A percentile compares a stretch with the other conserved stretches of the same genome.
phyloP scores from a whole-genome alignment of 1,140 invertebrate genomes.

The Macrosteles quadrilineatus region DNA sequence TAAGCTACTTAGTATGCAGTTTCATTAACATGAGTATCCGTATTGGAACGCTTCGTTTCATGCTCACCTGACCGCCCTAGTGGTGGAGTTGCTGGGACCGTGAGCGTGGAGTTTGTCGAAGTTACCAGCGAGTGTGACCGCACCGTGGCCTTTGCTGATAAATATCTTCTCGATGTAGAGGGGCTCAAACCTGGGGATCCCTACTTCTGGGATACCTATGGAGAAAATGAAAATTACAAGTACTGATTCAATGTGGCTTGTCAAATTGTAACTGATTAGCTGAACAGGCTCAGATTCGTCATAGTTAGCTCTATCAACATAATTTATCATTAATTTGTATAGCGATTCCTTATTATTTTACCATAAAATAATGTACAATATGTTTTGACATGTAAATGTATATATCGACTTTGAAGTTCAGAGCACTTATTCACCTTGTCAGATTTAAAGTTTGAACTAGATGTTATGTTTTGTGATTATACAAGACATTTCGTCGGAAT shows the following conservation, averaged over 20 bases:
- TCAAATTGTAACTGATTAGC: constrained; percentile 2
- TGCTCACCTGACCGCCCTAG: constrained; percentile 34
- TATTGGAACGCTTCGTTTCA: too few species aligned
- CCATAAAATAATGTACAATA: neutral
- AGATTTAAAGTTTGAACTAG: too few species aligned
- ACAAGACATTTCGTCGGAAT: too few species aligned
- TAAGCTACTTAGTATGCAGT: too few species aligned
- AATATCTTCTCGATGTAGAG: constrained; percentile 49
- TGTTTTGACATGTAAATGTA: neutral
- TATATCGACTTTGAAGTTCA: neutral
- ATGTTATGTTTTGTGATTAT: too few species aligned
- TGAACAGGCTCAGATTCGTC: neutral
- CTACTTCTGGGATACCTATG: constrained; percentile 53
- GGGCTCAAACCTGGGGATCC: constrained; percentile 52
- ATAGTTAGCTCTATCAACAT: neutral
- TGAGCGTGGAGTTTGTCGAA: constrained; percentile 50
- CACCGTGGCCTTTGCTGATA: constrained; percentile 51
- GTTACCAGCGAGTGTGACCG: constrained; percentile 50
- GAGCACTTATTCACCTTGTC: too few species aligned
- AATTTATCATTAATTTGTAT: neutral
- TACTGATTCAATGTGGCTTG: neutral
- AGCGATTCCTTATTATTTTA: neutral
- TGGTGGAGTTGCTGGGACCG: constrained; percentile 53
- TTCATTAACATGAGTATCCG: too few species aligned
- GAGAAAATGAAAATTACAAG: neutral